Percentiles rank a stretch among this genome's conserved stretches.
Evolutionary conservation across 2,888 invertebrate genomes (phyloP).

Genomic region (Pterobdella sp.): DNA sequence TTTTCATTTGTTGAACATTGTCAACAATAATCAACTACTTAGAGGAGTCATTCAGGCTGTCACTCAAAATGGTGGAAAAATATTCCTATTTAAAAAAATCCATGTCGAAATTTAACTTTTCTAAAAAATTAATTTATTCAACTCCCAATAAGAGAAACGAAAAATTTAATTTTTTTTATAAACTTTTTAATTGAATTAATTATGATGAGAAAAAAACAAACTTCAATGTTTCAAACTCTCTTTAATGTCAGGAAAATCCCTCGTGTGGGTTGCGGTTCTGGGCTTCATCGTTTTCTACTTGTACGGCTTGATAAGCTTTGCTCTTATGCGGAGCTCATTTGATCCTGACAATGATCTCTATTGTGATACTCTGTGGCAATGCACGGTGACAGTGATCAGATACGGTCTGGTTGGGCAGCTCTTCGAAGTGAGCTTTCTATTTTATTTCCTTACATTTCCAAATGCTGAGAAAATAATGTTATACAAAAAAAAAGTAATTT

Average conservation of each 20-base stretch:
- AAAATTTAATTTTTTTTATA: neutral
- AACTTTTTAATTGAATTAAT: neutral
- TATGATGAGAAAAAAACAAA: neutral
- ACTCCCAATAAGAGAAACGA: neutral
- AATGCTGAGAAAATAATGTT: neutral
- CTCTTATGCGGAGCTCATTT: constrained; percentile 49
- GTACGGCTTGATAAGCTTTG: constrained; percentile 50
- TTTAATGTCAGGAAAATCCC: constrained; percentile 44
- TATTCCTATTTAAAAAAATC: too few relatives aligned
- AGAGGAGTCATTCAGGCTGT: constrained; percentile 51
- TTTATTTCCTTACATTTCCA: neutral
- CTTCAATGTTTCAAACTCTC: neutral
- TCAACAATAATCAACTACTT: constrained; percentile 51
- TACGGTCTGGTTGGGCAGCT: constrained; percentile 50
- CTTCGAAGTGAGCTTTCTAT: constrained; percentile 26
- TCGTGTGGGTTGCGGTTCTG: constrained; percentile 51
- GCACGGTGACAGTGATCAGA: constrained; percentile 49
- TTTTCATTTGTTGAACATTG: constrained; percentile 51
- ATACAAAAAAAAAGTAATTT: neutral
- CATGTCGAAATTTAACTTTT: neutral
- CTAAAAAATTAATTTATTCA: too few relatives aligned
- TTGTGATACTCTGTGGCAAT: constrained; percentile 49
- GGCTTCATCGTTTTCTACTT: constrained; percentile 51
- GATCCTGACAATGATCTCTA: constrained; percentile 46
- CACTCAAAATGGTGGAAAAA: constrained; percentile 52